Percentiles rank a stretch among this genome's conserved stretches.
Conservation (phyloP, 2,113 vertebrate species). For the Bubo scandiacus region DNA sequence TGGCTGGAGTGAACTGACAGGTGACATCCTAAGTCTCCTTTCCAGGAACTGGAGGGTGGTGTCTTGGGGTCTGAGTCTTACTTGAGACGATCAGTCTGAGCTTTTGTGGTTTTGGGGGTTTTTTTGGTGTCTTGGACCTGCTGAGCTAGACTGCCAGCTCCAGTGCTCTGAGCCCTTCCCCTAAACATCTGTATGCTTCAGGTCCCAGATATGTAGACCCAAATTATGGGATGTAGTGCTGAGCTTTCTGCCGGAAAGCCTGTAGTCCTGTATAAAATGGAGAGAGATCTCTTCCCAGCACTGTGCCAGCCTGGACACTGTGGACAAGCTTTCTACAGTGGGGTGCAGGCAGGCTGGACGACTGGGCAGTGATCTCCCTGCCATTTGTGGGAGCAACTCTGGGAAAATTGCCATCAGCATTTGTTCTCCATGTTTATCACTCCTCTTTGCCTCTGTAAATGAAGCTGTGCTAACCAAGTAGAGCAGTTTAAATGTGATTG, state of each 20-base stretch:
- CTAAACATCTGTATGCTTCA: not conserved
- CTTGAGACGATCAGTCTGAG: not conserved
- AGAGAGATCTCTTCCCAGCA: not conserved
- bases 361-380: fast-evolving
- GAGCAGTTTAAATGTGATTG: not conserved
- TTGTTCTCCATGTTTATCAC: not conserved
- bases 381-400: not conserved
- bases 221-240: not conserved
- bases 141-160: not conserved
- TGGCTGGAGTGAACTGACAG: not conserved
- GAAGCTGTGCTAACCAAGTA: not conserved
- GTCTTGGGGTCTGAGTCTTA: not conserved
- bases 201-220: too few relatives aligned
- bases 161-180: not conserved
- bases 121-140: not conserved
- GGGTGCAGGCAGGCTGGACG: not conserved
- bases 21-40: not conserved
- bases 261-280: not conserved
- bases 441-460: not conserved
- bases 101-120: not conserved
- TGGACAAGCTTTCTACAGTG: not conserved
- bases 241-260: not conserved
- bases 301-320: fast-evolving
- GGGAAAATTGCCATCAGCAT: not conserved
- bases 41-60: not conserved